Percentiles rank a stretch among this genome's conserved stretches.
phyloP scores from a whole-genome alignment of 2,888 invertebrate species.

The Lasioglossum villosulum region DNA sequence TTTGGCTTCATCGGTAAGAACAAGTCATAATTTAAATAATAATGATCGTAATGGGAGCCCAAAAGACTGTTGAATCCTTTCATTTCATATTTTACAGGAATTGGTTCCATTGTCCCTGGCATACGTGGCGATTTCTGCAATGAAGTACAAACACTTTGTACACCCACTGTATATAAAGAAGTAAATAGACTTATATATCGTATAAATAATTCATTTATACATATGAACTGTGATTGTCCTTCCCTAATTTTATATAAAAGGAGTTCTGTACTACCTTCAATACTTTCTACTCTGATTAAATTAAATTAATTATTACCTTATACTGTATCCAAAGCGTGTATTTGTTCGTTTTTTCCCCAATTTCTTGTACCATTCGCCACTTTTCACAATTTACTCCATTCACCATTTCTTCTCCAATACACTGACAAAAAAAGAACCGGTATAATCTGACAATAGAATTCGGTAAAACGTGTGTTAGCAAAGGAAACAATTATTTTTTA shows the following conservation, averaged over 20 bases:
- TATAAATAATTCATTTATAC: no score
- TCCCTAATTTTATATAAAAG: not conserved
- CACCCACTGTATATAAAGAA: no score
- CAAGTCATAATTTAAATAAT: conserved; percentile 92
- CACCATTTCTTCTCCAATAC: conserved; percentile 89
- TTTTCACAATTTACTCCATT: conserved; percentile 90
- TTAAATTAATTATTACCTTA: conserved; percentile 84
- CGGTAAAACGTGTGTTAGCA: not conserved
- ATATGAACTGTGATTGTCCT: not conserved
- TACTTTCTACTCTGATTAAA: not conserved
- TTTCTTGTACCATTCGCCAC: conserved; percentile 89
- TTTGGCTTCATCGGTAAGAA: conserved; percentile 88
- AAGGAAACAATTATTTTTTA: conserved; percentile 72
- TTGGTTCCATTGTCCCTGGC: conserved; percentile 75
- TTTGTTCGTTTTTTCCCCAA: conserved; percentile 93
- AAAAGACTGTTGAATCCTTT: conserved; percentile 95
- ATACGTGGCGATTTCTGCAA: conserved; percentile 77
- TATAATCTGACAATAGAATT: conserved; percentile 35
- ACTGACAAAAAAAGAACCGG: conserved; percentile 65
- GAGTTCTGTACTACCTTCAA: not conserved
- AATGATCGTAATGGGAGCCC: conserved; percentile 98
- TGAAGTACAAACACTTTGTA: no score
- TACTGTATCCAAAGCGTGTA: conserved; percentile 95
- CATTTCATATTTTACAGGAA: conserved; percentile 93
- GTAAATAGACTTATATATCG: no score